Evolutionary conservation across 2,113 vertebrate species (phyloP), one percentile per base, ranked within the genome.

Genomic region (Gila orcuttii): DNA sequence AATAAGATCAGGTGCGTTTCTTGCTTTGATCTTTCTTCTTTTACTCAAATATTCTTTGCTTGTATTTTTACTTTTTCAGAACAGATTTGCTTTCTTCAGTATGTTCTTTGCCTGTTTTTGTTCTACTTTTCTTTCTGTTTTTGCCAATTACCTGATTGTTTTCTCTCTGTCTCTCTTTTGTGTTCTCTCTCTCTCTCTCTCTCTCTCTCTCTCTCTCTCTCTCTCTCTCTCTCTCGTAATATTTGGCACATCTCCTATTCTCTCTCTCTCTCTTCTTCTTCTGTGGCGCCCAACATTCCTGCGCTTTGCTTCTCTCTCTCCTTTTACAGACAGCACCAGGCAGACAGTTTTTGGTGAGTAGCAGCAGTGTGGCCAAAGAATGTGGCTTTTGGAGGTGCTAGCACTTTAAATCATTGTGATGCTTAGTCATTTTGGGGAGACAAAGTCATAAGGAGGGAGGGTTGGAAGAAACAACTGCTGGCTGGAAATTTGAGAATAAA

Each of bases 311-410:
- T 93, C 92, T 93, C 89, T 88, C 91, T 95, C 93, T 95, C 94
- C 94, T 94, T 95, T 95, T 96, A 93, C 95, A 97, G 96, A 95
- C 94, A 95, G 89, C 91, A 76, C 91, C 94, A 96, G 95, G 93
- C 95, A 91, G 93, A 93, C 91, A 90, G 94, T 86, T 88, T 93
- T 95, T 96, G 96, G 96, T 97, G 96, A 97, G 96, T 97, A 95
- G 91, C 84, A 83, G 66, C 57, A 82, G 74, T 85, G 45, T 60
- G 36, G 87, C 86, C 86, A 90, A 90, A 84, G 87, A 90, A 89
- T 87, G 86, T 77, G 83, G 84, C 82, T 88, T 89, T 87, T 77
- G 71, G 80, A 88, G 75, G 82, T 66, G 83, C 83, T 68, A 59
- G 77, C 75, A 87, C 84, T 87, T 78, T 88, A 86, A 87, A 89